Conservation (phyloP, 2,113 vertebrate species). For the Petrocephalus microphthalmus region DNA sequence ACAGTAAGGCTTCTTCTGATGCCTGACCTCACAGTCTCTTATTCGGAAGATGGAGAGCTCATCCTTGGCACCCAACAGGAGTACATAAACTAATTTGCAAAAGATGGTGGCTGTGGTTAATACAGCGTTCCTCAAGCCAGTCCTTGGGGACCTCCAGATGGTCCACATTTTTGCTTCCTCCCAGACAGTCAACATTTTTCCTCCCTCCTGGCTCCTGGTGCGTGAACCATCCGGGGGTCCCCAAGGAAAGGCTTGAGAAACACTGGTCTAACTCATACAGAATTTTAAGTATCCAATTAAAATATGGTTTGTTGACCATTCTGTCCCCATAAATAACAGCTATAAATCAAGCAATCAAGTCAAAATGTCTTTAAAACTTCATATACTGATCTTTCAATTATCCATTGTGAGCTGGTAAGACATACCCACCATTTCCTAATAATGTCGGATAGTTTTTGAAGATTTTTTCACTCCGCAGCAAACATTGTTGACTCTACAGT, state of each 20-base stretch:
- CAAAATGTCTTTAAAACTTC: not conserved
- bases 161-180: not conserved
- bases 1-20: not conserved
- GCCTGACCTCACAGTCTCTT: not conserved
- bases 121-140: not conserved
- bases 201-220: not conserved
- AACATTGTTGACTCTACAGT: not conserved
- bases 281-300: slow-evolving; percentile 5
- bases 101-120: not conserved
- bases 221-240: not conserved
- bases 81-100: not conserved
- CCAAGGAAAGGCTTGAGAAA: not conserved
- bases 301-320: not conserved
- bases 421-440: not conserved
- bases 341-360: not conserved
- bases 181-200: not conserved
- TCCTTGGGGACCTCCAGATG: not conserved
- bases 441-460: not conserved
- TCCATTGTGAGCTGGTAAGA: not conserved
- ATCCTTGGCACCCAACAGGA: not conserved
- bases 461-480: not conserved
- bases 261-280: not conserved
- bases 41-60: not conserved
- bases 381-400: not conserved
- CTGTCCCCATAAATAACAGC: not conserved